Conservation (phyloP, 2,888 invertebrate genomes). For the Papilio demoleus region DNA sequence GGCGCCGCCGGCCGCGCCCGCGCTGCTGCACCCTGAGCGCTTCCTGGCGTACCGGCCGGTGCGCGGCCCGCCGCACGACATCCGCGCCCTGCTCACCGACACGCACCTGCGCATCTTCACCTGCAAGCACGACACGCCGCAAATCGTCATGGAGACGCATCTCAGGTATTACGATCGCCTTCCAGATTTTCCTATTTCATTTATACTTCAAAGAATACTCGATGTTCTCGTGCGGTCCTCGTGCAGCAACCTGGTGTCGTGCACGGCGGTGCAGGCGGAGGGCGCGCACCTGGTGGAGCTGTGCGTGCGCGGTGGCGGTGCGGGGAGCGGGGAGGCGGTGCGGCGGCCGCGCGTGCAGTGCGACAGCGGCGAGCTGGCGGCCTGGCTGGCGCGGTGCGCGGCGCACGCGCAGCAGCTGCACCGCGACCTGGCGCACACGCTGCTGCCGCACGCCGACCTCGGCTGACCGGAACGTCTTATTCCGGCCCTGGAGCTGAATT, state of each 20-base stretch:
- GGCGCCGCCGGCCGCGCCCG: conserved; percentile 89
- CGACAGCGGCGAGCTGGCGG: conserved; percentile 87
- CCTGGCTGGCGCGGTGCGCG: conserved; percentile 90
- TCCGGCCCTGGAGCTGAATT: too few relatives aligned
- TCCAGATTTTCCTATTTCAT: neutral
- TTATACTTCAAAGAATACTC: too few relatives aligned
- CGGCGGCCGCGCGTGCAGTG: conserved; percentile 91
- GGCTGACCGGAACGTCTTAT: too few relatives aligned
- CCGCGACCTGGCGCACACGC: conserved; percentile 91
- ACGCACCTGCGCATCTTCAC: conserved; percentile 89
- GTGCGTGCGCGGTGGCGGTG: conserved; percentile 81
- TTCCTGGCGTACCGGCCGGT: conserved; percentile 93
- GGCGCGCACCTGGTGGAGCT: conserved; percentile 89
- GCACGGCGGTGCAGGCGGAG: conserved; percentile 82
- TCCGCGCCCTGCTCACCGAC: conserved; percentile 91
- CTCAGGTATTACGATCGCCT: conserved; percentile 75
- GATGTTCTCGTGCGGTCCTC: neutral
- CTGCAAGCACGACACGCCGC: conserved; percentile 78
- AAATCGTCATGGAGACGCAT: conserved; percentile 85
- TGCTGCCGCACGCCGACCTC: conserved; percentile 67
- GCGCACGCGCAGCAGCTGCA: conserved; percentile 94
- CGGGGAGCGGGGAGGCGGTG: conserved; percentile 69
- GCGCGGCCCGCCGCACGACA: conserved; percentile 89
- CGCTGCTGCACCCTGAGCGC: conserved; percentile 84
- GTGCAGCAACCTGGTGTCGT: conserved; percentile 85